These are phyloP conservation scores for Campoletis raptor DNA, from an alignment of 2,888 invertebrate genomes.

Conservation along the genomic window DNA sequence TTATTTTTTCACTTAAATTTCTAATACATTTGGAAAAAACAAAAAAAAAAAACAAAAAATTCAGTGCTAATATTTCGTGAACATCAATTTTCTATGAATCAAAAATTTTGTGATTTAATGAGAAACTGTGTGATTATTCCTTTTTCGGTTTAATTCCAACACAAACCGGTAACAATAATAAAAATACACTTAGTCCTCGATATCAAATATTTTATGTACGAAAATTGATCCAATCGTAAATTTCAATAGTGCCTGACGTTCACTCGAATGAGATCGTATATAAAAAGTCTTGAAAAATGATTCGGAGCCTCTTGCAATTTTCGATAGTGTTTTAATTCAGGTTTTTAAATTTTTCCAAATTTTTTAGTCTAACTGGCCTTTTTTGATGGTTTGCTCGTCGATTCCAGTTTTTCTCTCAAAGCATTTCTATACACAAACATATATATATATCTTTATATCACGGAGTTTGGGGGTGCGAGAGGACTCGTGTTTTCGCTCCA, in stretches of 20 bases:
- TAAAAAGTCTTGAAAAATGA: background rate
- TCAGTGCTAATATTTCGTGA: too few relatives aligned
- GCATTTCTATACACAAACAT: background rate
- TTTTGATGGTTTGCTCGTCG: background rate
- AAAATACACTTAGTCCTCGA: background rate
- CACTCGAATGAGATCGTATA: background rate
- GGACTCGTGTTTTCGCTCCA: slow-evolving; percentile 67
- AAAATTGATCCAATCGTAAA: background rate
- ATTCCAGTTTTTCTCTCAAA: slow-evolving; percentile 9
- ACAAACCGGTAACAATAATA: background rate
- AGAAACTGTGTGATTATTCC: background rate
- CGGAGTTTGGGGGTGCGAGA: slow-evolving; percentile 55
- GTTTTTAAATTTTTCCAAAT: slow-evolving; percentile 1
- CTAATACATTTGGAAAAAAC: too few relatives aligned
- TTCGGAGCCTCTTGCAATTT: background rate
- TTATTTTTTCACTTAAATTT: too few relatives aligned
- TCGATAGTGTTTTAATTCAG: background rate
- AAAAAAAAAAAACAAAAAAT: too few relatives aligned
- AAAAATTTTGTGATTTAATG: too few relatives aligned
- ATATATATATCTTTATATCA: background rate
- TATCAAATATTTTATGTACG: background rate
- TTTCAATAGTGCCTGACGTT: background rate
- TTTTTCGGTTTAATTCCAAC: background rate
- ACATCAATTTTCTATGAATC: too few relatives aligned
- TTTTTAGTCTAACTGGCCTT: background rate